A percentile compares a stretch with the other conserved stretches of the same genome.
Conservation (phyloP, 2,888 invertebrate species). For the Hirudinaria manillensis region DNA sequence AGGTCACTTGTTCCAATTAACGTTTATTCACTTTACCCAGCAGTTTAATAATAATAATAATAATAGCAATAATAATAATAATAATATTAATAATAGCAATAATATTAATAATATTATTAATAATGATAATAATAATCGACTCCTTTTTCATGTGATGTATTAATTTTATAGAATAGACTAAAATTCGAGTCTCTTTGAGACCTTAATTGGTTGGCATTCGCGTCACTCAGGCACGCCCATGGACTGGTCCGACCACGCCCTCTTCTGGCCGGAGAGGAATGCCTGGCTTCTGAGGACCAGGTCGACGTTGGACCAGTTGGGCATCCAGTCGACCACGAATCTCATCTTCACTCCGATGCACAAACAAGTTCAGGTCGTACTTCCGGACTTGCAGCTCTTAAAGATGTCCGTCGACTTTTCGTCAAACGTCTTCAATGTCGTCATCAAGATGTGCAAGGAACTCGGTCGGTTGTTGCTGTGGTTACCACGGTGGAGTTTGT, state of each 20-base stretch:
- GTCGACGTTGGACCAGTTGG: constrained; percentile 91
- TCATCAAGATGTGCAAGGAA: constrained; percentile 82
- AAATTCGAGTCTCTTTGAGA: too few species aligned
- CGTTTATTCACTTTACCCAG: too few species aligned
- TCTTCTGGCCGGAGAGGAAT: constrained; percentile 96
- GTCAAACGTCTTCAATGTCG: constrained; percentile 88
- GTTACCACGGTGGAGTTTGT: too few species aligned
- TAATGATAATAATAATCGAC: too few species aligned
- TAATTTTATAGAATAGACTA: too few species aligned
- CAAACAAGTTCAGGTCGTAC: constrained; percentile 64
- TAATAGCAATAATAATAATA: too few species aligned
- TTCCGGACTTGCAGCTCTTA: constrained; percentile 84
- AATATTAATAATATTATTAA: too few species aligned
- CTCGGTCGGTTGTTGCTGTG: constrained; percentile 62
- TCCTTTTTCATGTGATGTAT: too few species aligned
- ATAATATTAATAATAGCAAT: too few species aligned
- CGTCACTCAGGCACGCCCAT: background rate
- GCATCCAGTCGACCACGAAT: constrained; percentile 86
- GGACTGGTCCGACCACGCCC: constrained; percentile 97
- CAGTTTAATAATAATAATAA: too few species aligned
- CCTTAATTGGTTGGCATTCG: too few species aligned
- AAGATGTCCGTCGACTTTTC: constrained; percentile 92
- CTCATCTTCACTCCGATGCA: constrained; percentile 96
- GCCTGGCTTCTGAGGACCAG: constrained; percentile 87
- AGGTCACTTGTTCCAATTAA: too few species aligned